Evolutionary conservation across 2,888 invertebrate species (phyloP), one percentile per base, ranked within the genome.

Genomic region (Desoria tigrina): DNA sequence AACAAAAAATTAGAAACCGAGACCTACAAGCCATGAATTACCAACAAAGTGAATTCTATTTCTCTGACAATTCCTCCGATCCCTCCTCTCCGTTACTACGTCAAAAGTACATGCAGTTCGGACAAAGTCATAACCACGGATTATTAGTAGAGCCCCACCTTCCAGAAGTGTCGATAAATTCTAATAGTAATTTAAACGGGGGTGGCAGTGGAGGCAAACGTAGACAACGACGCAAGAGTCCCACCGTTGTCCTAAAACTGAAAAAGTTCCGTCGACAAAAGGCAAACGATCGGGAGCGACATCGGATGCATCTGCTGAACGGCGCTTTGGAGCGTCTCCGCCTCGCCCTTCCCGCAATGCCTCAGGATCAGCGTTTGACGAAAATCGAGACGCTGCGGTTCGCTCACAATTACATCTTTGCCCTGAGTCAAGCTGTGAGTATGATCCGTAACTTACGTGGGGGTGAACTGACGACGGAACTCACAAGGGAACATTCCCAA

Each of bases 351-450:
- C 96, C 96, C 0, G 89, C 93, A 0, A 88, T 94, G 79, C 93
- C 94, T 4, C 93, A 94, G 82, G 94, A 95, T 79, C 93, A 94
- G 1, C 94, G 95, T 78, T 83, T 95, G 63, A 96, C 95, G 0
- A 96, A 95, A 83, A 96, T 96, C 77, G 95, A 95, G 82, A 96
- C 95, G 0, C 83, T 96, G 50, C 84, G 94, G 53, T 95, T 96
- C 78, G 96, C 97, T 0, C 92, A 96, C 80, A 96, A 95, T 79
- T 97, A 97, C 81, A 97, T 97, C 68, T 93, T 90, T 84, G 93
- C 95, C 1, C 81, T 97, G 64, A 88, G 90, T 51, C 91, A 95
- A 81, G 92, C 94, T 0, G 81, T 94, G 57, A 88, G 90, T 37
- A 83, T 83, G 69, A 76, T 86, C 78, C 78, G 86, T 21, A 81